A percentile compares a stretch with the other conserved stretches of the same genome.
phyloP scores from a whole-genome alignment of 2,113 vertebrate species.

The Pygoscelis antarcticus region DNA sequence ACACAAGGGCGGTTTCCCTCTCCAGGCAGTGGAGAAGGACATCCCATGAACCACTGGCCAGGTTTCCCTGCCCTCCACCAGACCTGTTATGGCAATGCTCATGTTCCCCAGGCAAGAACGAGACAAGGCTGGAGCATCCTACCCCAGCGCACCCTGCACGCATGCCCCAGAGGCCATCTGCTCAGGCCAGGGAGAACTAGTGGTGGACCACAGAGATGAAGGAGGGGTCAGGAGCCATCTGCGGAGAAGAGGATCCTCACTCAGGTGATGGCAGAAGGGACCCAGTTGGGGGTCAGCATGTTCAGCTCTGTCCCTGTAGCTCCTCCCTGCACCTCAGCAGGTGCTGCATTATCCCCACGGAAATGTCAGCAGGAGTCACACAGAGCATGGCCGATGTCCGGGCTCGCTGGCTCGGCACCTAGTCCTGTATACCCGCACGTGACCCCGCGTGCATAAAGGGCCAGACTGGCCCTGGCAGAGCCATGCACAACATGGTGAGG shows the following conservation, averaged over 20 bases:
- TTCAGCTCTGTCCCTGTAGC: neutral
- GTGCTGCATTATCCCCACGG: neutral
- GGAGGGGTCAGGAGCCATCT: neutral
- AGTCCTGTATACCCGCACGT: no score
- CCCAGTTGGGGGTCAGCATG: accelerated
- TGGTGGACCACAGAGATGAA: neutral
- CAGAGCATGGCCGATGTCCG: neutral
- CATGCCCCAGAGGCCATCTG: neutral
- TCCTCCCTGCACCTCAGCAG: neutral
- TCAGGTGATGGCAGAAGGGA: neutral
- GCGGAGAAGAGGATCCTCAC: neutral
- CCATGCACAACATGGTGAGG: neutral
- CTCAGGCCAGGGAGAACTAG: neutral
- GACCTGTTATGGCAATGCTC: neutral
- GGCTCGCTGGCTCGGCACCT: accelerated
- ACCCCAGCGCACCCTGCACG: neutral
- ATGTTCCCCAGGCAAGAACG: neutral
- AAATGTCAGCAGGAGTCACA: neutral
- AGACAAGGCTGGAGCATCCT: neutral
- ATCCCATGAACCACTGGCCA: neutral
- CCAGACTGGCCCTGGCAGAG: neutral
- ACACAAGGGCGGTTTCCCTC: neutral
- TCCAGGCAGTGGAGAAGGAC: neutral
- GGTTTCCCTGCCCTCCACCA: neutral
- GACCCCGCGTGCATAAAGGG: accelerated